phyloP scores from a whole-genome alignment of 2,797 vertebrate genomes.

The Syncerus caffer region DNA sequence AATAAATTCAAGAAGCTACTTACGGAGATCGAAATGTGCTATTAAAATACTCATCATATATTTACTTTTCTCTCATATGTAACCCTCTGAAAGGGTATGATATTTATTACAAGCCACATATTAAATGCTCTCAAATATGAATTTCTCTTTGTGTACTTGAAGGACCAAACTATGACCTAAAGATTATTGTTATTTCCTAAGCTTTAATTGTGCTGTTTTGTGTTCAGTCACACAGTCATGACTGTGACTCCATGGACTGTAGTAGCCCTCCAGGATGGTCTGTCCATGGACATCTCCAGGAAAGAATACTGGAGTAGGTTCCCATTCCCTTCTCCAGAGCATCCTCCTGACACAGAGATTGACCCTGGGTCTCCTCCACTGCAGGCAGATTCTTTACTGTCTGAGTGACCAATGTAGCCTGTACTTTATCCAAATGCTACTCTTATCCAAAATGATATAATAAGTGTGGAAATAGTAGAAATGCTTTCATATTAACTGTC shows the following conservation, averaged over 20 bases:
- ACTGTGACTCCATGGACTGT: background rate
- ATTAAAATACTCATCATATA: background rate
- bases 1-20: background rate
- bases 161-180: background rate
- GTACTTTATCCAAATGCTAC: background rate
- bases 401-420: background rate
- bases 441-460: background rate
- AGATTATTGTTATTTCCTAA: background rate
- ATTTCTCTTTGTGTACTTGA: background rate
- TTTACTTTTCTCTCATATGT: background rate
- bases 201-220: background rate
- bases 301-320: background rate
- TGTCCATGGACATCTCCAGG: background rate
- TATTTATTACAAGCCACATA: background rate
- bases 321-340: background rate
- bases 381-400: background rate
- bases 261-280: background rate
- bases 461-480: background rate
- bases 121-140: background rate
- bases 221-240: background rate
- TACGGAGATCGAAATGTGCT: background rate
- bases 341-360: background rate
- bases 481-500: background rate
- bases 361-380: background rate
- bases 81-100: background rate